Conservation (phyloP, 2,888 invertebrate species). For the Erannis defoliaria region DNA sequence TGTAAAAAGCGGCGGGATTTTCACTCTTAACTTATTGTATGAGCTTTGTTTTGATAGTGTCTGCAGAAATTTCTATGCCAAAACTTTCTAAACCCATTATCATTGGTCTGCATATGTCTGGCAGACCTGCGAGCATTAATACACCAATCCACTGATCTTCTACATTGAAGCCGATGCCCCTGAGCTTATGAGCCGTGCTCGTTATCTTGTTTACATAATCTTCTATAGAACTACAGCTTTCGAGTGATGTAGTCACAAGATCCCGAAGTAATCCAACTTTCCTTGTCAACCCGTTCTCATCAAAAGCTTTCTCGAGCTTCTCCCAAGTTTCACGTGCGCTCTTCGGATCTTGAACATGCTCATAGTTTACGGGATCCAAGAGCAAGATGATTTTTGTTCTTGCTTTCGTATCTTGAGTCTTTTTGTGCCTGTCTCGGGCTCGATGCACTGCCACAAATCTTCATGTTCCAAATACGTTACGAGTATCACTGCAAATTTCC, state of each 20-base stretch:
- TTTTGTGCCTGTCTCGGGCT: neutral
- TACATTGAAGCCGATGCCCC: conserved; percentile 35
- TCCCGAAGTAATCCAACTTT: conserved; percentile 34
- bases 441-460: conserved; percentile 21
- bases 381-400: conserved; percentile 8
- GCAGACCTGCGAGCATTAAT: conserved; percentile 37
- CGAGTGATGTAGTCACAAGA: conserved; percentile 32
- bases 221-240: conserved; percentile 29
- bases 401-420: neutral
- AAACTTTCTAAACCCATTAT: conserved; percentile 39
- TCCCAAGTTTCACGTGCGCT: conserved; percentile 8
- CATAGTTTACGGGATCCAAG: conserved; percentile 11
- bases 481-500: conserved; percentile 31
- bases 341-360: conserved; percentile 12
- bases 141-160: conserved; percentile 42
- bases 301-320: conserved; percentile 21
- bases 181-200: conserved; percentile 30
- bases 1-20: conserved; percentile 2
- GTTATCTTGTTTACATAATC: conserved; percentile 38
- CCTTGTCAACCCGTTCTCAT: conserved; percentile 29
- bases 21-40: conserved; percentile 6
- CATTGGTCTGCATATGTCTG: conserved; percentile 37
- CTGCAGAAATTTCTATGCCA: conserved; percentile 13
- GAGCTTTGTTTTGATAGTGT: conserved; percentile 9
- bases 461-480: conserved; percentile 29